Conservation (phyloP, 37 sponge, comb jelly and placozoan species). For the Oopsacas minuta region DNA sequence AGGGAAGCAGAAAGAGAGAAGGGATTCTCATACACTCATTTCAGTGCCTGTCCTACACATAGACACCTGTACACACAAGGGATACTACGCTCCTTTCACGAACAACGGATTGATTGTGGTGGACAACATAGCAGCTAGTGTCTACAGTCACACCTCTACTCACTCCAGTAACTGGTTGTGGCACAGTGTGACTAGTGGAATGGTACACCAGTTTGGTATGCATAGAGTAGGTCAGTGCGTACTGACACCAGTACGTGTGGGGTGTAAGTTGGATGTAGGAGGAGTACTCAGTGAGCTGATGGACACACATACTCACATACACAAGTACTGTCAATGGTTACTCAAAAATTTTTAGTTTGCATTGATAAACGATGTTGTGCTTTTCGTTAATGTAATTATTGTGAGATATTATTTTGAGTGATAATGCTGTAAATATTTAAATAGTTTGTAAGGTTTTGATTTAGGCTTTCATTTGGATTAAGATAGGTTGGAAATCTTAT, state of each 20-base stretch:
- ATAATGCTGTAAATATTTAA: no score
- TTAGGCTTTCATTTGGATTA: no score
- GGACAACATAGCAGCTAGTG: conserved; percentile 6
- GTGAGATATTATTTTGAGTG: neutral
- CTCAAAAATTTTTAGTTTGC: neutral
- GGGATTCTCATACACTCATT: neutral
- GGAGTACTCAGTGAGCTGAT: neutral
- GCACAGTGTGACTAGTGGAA: neutral
- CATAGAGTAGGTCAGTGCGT: conserved; percentile 15
- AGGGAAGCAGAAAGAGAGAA: neutral
- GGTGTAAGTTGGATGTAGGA: neutral
- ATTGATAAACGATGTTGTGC: neutral
- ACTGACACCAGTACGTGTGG: conserved; percentile 12
- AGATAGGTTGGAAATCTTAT: no score
- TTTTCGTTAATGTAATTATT: neutral
- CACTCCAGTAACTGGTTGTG: neutral
- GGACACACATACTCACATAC: neutral
- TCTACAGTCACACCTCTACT: conserved; percentile 9
- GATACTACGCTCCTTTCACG: conserved; percentile 11
- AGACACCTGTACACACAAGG: neutral
- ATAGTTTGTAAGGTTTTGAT: no score
- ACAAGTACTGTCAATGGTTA: conserved; percentile 15
- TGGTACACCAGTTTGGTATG: conserved; percentile 15
- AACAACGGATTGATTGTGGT: conserved; percentile 19
- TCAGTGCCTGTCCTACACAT: conserved; percentile 15